Percentiles rank a stretch among this genome's conserved stretches.
Evolutionary conservation across 2,888 invertebrate species (phyloP).

Genomic region (Incurvaria masculella): DNA sequence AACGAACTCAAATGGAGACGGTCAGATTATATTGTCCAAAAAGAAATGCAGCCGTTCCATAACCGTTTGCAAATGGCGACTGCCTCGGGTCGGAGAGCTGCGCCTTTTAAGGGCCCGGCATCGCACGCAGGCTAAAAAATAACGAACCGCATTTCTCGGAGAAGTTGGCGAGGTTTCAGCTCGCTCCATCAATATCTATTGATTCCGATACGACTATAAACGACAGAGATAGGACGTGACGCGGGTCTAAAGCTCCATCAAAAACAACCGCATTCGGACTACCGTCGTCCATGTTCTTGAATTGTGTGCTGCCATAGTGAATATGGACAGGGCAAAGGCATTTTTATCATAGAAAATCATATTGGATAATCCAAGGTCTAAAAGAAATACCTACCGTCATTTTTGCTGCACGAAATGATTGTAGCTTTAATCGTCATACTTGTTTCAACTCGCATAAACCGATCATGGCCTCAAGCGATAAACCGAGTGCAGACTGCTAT

Average conservation of each 20-base stretch:
- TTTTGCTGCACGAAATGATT: too few species aligned
- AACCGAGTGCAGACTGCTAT: not conserved
- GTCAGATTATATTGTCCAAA: conserved; percentile 50
- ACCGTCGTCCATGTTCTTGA: too few species aligned
- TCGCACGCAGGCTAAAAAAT: conserved; percentile 44
- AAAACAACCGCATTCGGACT: conserved; percentile 19
- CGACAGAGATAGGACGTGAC: conserved; percentile 28
- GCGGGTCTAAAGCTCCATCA: conserved; percentile 28
- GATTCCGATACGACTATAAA: conserved; percentile 27
- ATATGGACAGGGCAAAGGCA: too few species aligned
- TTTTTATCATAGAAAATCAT: too few species aligned
- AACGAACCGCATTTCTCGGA: conserved; percentile 38
- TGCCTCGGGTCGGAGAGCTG: conserved; percentile 37
- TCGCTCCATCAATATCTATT: conserved; percentile 36
- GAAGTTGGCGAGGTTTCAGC: too few species aligned
- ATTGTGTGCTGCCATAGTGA: too few species aligned
- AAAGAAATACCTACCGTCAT: not conserved
- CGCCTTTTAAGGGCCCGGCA: conserved; percentile 49
- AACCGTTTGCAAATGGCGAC: conserved; percentile 55
- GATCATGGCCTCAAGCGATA: too few species aligned
- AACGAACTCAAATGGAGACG: not conserved
- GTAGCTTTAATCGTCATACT: too few species aligned
- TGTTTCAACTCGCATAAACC: too few species aligned
- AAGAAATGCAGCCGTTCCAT: conserved; percentile 52
- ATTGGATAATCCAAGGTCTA: too few species aligned